phyloP scores from a whole-genome alignment of 2,113 vertebrate species.

The Pachypanchax playfairii region DNA sequence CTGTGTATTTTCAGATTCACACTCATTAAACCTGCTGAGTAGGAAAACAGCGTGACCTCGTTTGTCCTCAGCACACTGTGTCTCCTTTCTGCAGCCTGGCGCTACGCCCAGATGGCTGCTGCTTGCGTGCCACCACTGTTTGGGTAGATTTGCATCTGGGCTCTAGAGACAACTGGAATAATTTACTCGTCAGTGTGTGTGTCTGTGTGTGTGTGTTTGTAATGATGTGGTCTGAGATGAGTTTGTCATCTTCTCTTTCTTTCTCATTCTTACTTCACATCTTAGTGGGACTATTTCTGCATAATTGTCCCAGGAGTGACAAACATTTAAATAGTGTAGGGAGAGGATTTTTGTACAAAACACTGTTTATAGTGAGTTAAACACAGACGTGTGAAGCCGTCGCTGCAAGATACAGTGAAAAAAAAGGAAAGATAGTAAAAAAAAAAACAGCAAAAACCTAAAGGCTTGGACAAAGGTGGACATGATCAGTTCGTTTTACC shows the following conservation, averaged over 20 bases:
- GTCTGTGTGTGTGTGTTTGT: conserved; percentile 12
- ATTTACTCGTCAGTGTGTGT: conserved; percentile 44
- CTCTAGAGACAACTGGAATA: conserved; percentile 56
- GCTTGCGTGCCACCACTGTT: conserved; percentile 75
- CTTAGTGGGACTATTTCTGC: conserved; percentile 21
- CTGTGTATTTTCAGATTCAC: conserved; percentile 7
- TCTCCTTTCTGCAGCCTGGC: conserved; percentile 57
- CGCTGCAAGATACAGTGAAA: not conserved
- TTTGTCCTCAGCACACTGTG: conserved; percentile 45
- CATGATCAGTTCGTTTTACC: not conserved
- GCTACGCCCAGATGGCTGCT: conserved; percentile 60
- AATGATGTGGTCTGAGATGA: conserved; percentile 4
- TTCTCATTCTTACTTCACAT: conserved; percentile 19
- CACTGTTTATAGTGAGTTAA: conserved; percentile 12
- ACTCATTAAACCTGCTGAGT: conserved; percentile 48
- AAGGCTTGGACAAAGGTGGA: not conserved
- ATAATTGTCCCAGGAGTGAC: conserved; percentile 20
- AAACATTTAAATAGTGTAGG: conserved; percentile 9
- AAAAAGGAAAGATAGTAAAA: not conserved
- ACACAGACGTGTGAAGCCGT: not conserved
- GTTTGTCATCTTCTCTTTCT: conserved; percentile 12
- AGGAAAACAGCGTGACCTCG: conserved; percentile 51
- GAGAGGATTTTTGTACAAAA: not conserved
- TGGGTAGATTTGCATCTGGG: conserved; percentile 72
- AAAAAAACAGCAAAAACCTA: not conserved